These are phyloP conservation scores for Lepidochrysops patricia DNA, from an alignment of 2,888 invertebrate species.

Conservation along the genomic window DNA sequence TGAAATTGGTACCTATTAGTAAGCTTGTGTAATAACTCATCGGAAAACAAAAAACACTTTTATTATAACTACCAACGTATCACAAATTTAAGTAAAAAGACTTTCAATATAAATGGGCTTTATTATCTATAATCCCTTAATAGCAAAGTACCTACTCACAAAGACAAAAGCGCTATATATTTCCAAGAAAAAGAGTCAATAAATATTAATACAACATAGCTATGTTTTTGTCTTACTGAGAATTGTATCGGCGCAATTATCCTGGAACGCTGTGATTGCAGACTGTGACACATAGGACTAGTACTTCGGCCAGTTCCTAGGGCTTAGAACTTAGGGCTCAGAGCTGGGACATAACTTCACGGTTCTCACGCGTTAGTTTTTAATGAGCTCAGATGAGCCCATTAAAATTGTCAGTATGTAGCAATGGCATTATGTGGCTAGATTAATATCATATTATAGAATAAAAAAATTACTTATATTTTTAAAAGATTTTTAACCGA, in stretches of 20 bases:
- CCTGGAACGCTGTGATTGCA: constrained; percentile 26
- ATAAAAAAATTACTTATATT: too few species aligned
- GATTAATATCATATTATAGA: too few species aligned
- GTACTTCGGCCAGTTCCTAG: background rate
- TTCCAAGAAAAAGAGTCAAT: background rate
- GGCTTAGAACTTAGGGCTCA: background rate
- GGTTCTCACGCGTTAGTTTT: background rate
- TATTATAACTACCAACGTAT: too few species aligned
- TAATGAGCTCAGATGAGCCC: background rate
- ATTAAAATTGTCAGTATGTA: background rate
- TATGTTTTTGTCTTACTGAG: background rate
- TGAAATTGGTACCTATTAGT: too few species aligned
- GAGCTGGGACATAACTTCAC: background rate
- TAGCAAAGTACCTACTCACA: background rate
- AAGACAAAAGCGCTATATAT: background rate
- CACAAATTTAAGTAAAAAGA: too few species aligned
- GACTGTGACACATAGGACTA: constrained; percentile 4
- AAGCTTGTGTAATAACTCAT: too few species aligned
- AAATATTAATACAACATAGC: background rate
- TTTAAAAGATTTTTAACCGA: too few species aligned
- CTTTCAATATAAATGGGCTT: background rate
- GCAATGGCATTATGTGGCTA: background rate
- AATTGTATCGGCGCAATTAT: constrained; percentile 22
- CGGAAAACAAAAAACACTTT: too few species aligned
- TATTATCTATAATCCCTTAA: background rate